A percentile compares a stretch with the other conserved stretches of the same genome.
phyloP scores from a whole-genome alignment of 2,797 vertebrate genomes.

The Pipistrellus pygmaeus region DNA sequence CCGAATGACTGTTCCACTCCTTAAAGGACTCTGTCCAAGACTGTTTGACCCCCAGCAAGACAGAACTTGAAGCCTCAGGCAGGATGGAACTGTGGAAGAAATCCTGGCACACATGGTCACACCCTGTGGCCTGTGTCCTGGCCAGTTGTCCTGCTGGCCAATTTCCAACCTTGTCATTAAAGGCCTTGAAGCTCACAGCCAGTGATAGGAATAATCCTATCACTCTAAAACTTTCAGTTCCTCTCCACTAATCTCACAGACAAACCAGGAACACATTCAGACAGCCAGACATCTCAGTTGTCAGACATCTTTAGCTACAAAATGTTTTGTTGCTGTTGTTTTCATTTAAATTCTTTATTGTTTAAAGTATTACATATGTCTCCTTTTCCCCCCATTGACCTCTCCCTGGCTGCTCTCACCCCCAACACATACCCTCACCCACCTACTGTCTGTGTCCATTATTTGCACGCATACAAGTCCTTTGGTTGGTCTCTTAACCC shows the following conservation, averaged over 20 bases:
- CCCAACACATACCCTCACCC: too few relatives aligned
- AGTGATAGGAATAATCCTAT: background rate
- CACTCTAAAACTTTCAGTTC: background rate
- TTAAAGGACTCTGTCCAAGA: background rate
- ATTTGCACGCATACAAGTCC: too few relatives aligned
- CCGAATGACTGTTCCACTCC: background rate
- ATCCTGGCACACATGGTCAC: background rate
- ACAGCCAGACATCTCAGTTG: background rate
- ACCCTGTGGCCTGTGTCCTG: background rate
- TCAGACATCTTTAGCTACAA: background rate
- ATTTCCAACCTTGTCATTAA: conserved; percentile 1
- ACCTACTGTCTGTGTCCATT: too few relatives aligned
- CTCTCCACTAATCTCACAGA: background rate
- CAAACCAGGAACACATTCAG: background rate
- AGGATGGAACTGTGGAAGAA: background rate
- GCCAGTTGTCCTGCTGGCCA: background rate
- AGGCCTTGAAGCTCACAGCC: background rate
- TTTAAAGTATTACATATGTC: too few relatives aligned
- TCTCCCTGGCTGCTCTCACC: too few relatives aligned
- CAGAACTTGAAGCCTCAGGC: background rate
- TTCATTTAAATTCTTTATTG: too few relatives aligned
- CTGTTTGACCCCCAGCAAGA: background rate
- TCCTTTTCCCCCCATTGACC: too few relatives aligned
- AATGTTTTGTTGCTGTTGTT: background rate
- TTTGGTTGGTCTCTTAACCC: too few relatives aligned